Base-by-base conservation (phyloP, 37 sponge, comb jelly and placozoan genomes). In the Haliclona indistincta region DNA sequence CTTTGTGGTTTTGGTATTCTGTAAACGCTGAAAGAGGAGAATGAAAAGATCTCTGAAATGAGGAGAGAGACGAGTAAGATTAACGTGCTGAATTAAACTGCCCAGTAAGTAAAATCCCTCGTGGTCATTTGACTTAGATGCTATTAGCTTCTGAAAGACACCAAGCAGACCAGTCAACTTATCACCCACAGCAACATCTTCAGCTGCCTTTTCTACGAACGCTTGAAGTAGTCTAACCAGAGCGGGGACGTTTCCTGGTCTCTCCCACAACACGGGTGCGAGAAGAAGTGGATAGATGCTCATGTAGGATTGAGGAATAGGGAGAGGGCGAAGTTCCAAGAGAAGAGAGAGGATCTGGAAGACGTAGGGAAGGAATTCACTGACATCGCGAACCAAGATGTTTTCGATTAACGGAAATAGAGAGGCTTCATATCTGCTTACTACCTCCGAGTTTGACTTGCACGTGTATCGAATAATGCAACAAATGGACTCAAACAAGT, bases 101-200 rank as follows among this genome's bases (percentile, higher is more conserved):
- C 81, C 77, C 28, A 99, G 71, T 4, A 99, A 86, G 64, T 93
- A 93, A 63, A 99, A 99, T 17, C 99, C 99, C 23, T 93, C 87
- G 60, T 99, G 94, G 56, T 99, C 99, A 51, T 95, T 95, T 3
- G 84, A 63, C 54, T 93, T 93, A 51, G 99, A 99, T 0, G 99
- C 96, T 47, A 99, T 91, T 44, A 99, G 90, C 63, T 99, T 99
- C 89, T 99, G 99, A 52, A 95, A 94, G 17, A 91, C 95, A 28
- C 95, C 95, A 30, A 97, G 81, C 22, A 92, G 44, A 28, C 62
- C 76, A 1, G 41, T 17, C 3, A 94, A 28, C 62, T 75, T 73
- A 13, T 89, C 83, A 10, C 40, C 75, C 11, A 45, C 80, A 6
- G 71, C 53, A 33, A 94, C 71, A 20, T 79, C 71, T 1, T 72